Conservation (phyloP, 2,113 vertebrate species). For the Takifugu bimaculatus region DNA sequence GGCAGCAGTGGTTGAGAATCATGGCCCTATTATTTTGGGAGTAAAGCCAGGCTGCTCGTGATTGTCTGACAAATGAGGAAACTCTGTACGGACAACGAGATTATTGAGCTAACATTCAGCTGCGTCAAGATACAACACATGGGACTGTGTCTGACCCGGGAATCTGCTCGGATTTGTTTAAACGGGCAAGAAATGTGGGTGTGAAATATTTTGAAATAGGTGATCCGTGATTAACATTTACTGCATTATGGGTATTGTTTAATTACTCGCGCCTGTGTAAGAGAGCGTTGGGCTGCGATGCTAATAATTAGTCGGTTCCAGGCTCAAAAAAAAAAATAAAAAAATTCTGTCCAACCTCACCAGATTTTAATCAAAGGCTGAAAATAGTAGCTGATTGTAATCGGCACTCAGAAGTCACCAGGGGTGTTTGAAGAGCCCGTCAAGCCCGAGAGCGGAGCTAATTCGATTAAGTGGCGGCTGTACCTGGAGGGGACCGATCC, state of each 20-base stretch:
- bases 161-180: too few species aligned
- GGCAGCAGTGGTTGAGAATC: conserved; percentile 50
- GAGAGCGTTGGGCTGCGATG: conserved; percentile 47
- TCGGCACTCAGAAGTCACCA: conserved; percentile 76
- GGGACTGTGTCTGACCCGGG: not conserved
- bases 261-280: conserved; percentile 57
- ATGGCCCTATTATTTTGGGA: conserved; percentile 43
- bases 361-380: conserved; percentile 79
- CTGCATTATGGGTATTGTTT: conserved; percentile 57
- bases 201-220: conserved; percentile 54
- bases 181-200: too few species aligned
- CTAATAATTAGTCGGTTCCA: conserved; percentile 73
- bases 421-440: conserved; percentile 76
- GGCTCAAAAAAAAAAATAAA: conserved; percentile 51
- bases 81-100: conserved; percentile 7
- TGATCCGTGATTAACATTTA: conserved; percentile 65
- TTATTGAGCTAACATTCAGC: conserved; percentile 27
- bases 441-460: conserved; percentile 74
- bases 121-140: conserved; percentile 6
- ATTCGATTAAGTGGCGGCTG: conserved; percentile 76
- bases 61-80: conserved; percentile 24
- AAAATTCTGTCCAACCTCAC: conserved; percentile 66
- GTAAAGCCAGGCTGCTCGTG: conserved; percentile 32
- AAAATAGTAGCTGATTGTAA: conserved; percentile 79
- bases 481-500: conserved; percentile 77